Base-by-base conservation (phyloP, 2,888 invertebrate species). In the Zeuzera pyrina region DNA sequence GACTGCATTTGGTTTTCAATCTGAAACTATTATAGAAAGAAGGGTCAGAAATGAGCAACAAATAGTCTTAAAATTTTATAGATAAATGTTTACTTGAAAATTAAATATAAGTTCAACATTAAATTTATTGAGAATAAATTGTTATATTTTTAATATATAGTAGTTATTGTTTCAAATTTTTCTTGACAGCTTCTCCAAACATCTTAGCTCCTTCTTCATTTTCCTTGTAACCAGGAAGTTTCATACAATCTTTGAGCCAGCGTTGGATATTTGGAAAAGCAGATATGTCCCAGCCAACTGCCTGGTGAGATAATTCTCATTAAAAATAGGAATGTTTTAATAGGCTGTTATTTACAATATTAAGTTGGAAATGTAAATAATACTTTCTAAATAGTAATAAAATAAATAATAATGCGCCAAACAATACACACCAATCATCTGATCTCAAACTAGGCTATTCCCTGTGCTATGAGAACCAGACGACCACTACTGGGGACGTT, bases 21-120 rank as follows among this genome's bases (percentile, higher is more conserved):
- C 87, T 46, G 66, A 83, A 31, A 78, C 86, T 38, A 81, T 96
- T 32, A 73, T 90, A 37, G 88, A 89, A 43, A 87, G 97, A 51
- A 89, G 88, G 74, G 91, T 95, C 45, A 90, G 92, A 32, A 93
- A 95, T 42, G 98, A 98, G 84, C 88, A 91, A 69, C 88, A 98
- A 55, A 89, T 89, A 68, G 89, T 98, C 49, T 78, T 96, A 47
- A 92, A 91, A 51, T 78, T 78, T 66, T 72, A 48, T 62, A 72
- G 41, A 45, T 61, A 49, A 40, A 47, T 49, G 26, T 41, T 30
- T 43, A 34, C n/a, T n/a, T 35, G 39, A 35, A 13, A 22, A 31
- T 22, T 3, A 36, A 12, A 21, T 10, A 31, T 19, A 35, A 23
- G 21, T 25, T 32, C 1, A 10, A 24, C 8, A 10, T 16, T 28